phyloP scores from a whole-genome alignment of 2,888 invertebrate genomes.

The Steinernema scapterisci region DNA sequence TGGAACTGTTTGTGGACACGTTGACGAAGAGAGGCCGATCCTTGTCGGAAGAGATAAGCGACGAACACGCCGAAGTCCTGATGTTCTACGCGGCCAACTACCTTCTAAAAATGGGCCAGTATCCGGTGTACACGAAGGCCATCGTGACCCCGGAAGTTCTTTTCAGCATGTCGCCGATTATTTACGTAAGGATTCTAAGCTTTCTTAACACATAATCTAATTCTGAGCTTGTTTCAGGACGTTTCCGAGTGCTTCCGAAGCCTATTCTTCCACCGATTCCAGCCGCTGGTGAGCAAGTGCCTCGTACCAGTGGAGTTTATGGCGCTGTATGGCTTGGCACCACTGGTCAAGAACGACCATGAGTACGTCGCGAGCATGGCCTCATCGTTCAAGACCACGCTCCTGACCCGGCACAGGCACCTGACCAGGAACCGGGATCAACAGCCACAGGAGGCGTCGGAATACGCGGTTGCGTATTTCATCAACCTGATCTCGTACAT shows the following conservation, averaged over 20 bases:
- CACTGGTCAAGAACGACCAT: not conserved
- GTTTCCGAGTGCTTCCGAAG: not conserved
- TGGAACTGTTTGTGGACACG: not conserved
- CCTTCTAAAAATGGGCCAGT: constrained; percentile 3
- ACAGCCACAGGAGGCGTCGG: not conserved
- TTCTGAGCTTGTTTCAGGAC: not conserved
- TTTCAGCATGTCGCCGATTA: not conserved
- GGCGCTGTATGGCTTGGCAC: not conserved
- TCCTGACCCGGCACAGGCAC: not conserved
- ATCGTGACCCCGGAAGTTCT: not conserved
- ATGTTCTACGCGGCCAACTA: constrained; percentile 18
- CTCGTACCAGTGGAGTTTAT: not conserved
- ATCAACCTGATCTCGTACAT: not conserved
- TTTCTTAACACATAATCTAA: not conserved
- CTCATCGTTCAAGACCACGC: not conserved
- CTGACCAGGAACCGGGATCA: not conserved
- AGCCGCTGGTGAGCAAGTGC: not conserved
- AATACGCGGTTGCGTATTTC: not conserved
- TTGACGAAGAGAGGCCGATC: not conserved
- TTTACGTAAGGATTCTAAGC: not conserved
- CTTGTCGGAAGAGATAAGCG: not conserved
- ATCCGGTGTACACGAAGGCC: not conserved
- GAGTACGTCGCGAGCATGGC: not conserved
- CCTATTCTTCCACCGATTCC: not conserved
- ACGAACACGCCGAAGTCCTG: not conserved